Percentiles rank a stretch among this genome's conserved stretches.
These are phyloP conservation scores for Berghia stephanieae DNA, from an alignment of 1,140 invertebrate genomes.

Conservation along the genomic window DNA sequence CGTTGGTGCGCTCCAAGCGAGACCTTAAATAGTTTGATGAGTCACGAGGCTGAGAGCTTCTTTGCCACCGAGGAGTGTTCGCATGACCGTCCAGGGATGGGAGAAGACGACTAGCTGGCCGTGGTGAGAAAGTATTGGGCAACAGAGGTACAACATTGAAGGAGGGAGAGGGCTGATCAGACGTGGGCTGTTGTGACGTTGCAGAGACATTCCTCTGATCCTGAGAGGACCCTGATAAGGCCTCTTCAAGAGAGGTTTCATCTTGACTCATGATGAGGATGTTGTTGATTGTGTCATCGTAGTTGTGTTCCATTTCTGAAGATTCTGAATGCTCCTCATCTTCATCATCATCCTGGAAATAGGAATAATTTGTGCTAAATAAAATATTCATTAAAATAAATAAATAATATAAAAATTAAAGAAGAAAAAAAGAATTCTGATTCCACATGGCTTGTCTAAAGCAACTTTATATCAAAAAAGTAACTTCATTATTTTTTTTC, in stretches of 20 bases:
- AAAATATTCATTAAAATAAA: neutral
- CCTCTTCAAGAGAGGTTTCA: slow-evolving; percentile 14
- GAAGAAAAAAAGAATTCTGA: neutral
- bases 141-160: slow-evolving; percentile 28
- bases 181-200: neutral
- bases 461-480: no score
- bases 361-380: neutral
- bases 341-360: slow-evolving; percentile 38
- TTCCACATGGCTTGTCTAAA: no score
- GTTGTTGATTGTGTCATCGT: slow-evolving; percentile 49
- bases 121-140: slow-evolving; percentile 21
- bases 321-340: slow-evolving; percentile 53
- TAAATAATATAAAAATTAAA: neutral
- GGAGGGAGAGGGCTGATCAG: neutral
- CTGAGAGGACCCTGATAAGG: no score
- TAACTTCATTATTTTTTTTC: no score
- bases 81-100: neutral
- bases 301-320: slow-evolving; percentile 50
- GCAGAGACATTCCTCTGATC: no score
- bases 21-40: slow-evolving; percentile 27
- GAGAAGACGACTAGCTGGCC: neutral
- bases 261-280: slow-evolving; percentile 32
- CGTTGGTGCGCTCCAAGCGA: slow-evolving; percentile 24
- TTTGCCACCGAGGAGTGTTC: neutral
- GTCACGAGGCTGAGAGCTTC: slow-evolving; percentile 15